These are phyloP conservation scores for Mimumesa dahlbomi DNA, from an alignment of 2,888 invertebrate species.

Conservation along the genomic window DNA sequence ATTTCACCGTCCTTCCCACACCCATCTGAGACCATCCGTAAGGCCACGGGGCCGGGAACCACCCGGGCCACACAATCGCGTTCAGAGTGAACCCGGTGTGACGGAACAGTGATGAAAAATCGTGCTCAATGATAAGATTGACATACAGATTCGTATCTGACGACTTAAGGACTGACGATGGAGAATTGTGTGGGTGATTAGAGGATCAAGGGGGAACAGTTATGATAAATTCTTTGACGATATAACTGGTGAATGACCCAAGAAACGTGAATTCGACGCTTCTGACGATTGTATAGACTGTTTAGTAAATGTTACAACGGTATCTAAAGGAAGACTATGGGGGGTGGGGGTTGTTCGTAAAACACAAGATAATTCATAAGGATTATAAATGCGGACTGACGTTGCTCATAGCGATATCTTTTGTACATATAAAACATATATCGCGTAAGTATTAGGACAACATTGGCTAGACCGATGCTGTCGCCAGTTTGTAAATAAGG, in stretches of 20 bases:
- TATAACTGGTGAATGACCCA: background rate
- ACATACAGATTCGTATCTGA: no score
- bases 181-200: no score
- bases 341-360: slow-evolving; percentile 20
- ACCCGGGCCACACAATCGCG: slow-evolving; percentile 27
- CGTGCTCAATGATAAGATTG: no score
- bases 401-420: slow-evolving; percentile 62
- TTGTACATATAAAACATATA: slow-evolving; percentile 61
- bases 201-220: no score
- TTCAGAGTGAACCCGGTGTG: background rate
- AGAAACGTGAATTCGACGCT: slow-evolving; percentile 21
- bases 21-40: slow-evolving; percentile 87
- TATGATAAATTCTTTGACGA: no score
- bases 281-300: slow-evolving; percentile 42
- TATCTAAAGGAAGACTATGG: slow-evolving; percentile 45
- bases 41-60: slow-evolving; percentile 51
- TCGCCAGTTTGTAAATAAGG: slow-evolving; percentile 46
- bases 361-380: slow-evolving; percentile 27
- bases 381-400: slow-evolving; percentile 46
- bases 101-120: background rate
- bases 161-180: no score
- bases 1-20: slow-evolving; percentile 94
- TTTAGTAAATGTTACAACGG: slow-evolving; percentile 58
- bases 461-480: slow-evolving; percentile 8
- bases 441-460: slow-evolving; percentile 45